Base-by-base conservation (phyloP, 2,113 vertebrate genomes). In the Oceanites oceanicus region DNA sequence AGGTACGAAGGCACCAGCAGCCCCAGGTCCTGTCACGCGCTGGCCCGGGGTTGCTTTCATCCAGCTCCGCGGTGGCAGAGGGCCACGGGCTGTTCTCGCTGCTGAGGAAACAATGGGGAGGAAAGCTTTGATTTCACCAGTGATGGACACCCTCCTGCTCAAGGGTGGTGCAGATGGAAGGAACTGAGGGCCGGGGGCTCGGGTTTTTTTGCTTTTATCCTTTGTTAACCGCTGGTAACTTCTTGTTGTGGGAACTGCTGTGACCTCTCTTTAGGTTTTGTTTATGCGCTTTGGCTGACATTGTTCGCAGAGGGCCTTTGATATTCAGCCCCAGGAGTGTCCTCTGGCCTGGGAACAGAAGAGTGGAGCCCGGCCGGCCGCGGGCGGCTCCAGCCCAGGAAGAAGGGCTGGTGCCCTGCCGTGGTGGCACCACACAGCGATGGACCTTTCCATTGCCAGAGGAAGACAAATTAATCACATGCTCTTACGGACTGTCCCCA, bases 81-180 rank as follows among this genome's bases (percentile, higher is more conserved):
- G 27, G 93, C 92, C 96, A 80, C 2, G 26, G 75, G 78, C 77
- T 58, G 81, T 50, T 34, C 56, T 49, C 1, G 2, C 92, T 25
- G 49, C 93, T 19, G 62, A 34, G 72, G 45, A 27, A 58, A 92
- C 94, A 88, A 82, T 79, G 85, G 86, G 36, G 82, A 95, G 92
- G 95, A 96, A 96, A 58, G 96, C 96, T 96, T 96, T 95, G 94
- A 96, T 96, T 94, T 84, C 91, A 13, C 42, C 79, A 6, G 45
- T 0, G 59, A 71, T 80, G 90, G 86, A 80, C 90, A 88, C 66
- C 58, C 29, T 88, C 88, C 77, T 36, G 92, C 90, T 90, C 74
- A 19, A 19, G 93, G 94, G 96, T 29, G 92, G 87, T 68, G 79
- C 79, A 38, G 67, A 77, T 95, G 95, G 94, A 96, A 97, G 95